phyloP scores from a whole-genome alignment of 53 echinoderm and acorn worm genomes.

The Echinometra lucunter region DNA sequence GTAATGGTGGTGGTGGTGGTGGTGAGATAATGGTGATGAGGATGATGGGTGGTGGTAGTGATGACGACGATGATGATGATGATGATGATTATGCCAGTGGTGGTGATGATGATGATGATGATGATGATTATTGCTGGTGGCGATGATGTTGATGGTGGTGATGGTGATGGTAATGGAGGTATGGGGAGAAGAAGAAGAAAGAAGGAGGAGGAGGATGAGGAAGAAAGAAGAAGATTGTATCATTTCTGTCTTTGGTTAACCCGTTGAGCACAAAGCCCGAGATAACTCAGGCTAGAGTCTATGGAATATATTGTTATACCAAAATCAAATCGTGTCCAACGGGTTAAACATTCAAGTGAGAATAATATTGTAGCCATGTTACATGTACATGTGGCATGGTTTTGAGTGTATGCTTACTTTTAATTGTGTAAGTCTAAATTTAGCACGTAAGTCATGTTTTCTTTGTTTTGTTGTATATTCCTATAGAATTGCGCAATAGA shows the following conservation, averaged over 20 bases:
- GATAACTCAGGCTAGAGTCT: no score
- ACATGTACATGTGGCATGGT: no score
- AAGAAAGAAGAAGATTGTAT: neutral
- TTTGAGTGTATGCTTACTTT: no score
- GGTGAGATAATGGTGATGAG: constrained; percentile 34
- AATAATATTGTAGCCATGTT: no score
- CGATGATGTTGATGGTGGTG: constrained; percentile 53
- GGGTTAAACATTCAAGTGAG: no score
- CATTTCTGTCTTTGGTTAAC: neutral
- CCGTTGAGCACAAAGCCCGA: no score
- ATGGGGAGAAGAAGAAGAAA: neutral
- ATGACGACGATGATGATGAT: constrained; percentile 60
- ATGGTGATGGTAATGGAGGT: constrained; percentile 23
- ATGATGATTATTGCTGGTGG: constrained; percentile 64
- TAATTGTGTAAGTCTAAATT: no score
- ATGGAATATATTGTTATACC: no score
- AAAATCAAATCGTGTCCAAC: no score
- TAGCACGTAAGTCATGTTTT: no score
- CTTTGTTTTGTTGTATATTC: no score
- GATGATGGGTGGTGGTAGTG: neutral
- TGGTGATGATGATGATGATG: constrained; percentile 61
- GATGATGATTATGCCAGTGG: constrained; percentile 2
- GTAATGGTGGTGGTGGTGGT: constrained; percentile 6
- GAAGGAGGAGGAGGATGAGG: neutral
- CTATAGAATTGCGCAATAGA: no score